Base-by-base conservation (phyloP, 1,140 invertebrate genomes). In the Zaprionus gabonicus region DNA sequence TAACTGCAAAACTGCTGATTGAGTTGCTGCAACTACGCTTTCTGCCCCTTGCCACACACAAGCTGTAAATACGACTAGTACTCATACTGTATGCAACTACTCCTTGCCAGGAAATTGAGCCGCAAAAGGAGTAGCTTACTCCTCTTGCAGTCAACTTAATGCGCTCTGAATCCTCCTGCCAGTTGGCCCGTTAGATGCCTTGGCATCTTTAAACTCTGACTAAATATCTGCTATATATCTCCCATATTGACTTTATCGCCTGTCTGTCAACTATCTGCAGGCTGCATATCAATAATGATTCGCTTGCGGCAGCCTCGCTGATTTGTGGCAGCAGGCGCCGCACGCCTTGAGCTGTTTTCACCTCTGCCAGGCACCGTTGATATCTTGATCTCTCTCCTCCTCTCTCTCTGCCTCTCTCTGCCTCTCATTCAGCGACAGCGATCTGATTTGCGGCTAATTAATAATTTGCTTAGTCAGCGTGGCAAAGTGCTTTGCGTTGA, bases 391-490 rank as follows among this genome's bases (percentile, higher is more conserved):
- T 46, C n/a, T 17, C 41, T 46, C 41, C 3, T 2, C 41, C n/a
- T 44, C 41, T 15, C 15, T 4, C 13, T 5, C 15, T 15, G 4
- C 4, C 25, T 51, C 9, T 51, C 20, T 23, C 6, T 1, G 1
- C 10, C 17, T 23, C 20, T 20, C 49, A 23, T 53, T 10, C 31
- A 34, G 31, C 31, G 38, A 44, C 65, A 41, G 58, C 46, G 44
- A 76, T 65, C 73, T 65, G 68, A 65, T 76, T 55, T 75, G 55
- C 34, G 13, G 68, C 44, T 76, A 76, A 76, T 76, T 76, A 71
- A 60, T 36, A 59, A 76, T 71, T 71, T 71, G 73, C 73, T 76
- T 71, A 76, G 73, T 76, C 73, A 76, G 73, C 69, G 69, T 46
- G 7, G 34, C 59, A 71, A 53, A 71, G 72, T 71, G 72, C 51